Conservation (phyloP, 2,797 vertebrate species). For the Botia kubotai region DNA sequence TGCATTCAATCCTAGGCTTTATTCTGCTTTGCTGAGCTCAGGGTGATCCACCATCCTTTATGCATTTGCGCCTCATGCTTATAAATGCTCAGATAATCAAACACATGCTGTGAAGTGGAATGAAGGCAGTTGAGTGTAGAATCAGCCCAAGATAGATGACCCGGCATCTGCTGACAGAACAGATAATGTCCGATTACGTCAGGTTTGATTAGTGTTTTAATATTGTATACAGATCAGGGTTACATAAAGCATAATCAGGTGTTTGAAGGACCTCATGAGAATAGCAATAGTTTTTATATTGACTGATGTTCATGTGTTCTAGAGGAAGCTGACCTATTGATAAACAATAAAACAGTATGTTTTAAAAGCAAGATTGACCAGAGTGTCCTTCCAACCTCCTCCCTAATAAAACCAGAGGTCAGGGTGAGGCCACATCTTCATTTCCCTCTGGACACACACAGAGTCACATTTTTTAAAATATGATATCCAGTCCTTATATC, state of each 20-base stretch:
- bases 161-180: slow-evolving; percentile 1
- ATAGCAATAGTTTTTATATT: slow-evolving; percentile 84
- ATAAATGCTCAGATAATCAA: background rate
- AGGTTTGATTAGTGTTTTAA: slow-evolving; percentile 21
- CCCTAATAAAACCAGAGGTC: slow-evolving; percentile 61
- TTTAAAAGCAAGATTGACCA: slow-evolving; percentile 30
- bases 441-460: slow-evolving; percentile 14
- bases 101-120: background rate
- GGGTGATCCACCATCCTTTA: background rate
- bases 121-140: background rate
- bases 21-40: background rate
- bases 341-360: slow-evolving; percentile 22
- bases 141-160: background rate
- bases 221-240: slow-evolving; percentile 31
- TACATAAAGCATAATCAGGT: background rate
- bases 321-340: slow-evolving; percentile 6
- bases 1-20: background rate
- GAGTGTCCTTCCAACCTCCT: slow-evolving; percentile 2
- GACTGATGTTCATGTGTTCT: slow-evolving; percentile 68
- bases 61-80: background rate
- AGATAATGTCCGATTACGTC: slow-evolving; percentile 15
- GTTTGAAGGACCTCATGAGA: slow-evolving; percentile 73
- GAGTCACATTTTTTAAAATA: slow-evolving; percentile 52
- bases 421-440: slow-evolving; percentile 49
- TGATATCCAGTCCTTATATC: slow-evolving; percentile 21